Evolutionary conservation across 2,113 vertebrate species (phyloP), one percentile per base, ranked within the genome.

Genomic region (Rhombomys opimus): DNA sequence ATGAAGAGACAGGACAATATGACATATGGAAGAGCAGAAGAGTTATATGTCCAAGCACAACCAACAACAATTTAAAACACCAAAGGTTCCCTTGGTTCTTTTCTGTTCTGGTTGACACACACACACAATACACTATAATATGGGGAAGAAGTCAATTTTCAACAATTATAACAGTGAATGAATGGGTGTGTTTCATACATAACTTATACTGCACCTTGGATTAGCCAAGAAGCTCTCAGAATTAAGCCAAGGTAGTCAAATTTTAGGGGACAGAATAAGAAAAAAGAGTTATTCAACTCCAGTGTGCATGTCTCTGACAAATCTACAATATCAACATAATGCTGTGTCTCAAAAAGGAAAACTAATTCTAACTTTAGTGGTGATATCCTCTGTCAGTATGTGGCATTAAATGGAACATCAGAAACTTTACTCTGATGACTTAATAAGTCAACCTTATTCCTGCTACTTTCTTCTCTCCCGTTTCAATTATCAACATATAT

Each of bases 331-430:
- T 35, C 2, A 57, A 80, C 1, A 1, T 41, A 52, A 57, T 70
- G 3, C 88, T 85, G 1, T 41, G 90, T 82, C 32, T 94, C 41
- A 54, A 82, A 46, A 97, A 93, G 14, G 35, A 95, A 38, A 75
- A 88, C 4, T 50, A 18, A 3, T 85, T 59, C 2, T 85, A 76
- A 85, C 27, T 38, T 80, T 80, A n/a, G 27, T 35, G 17, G 4
- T 35, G 13, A 41, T 72, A 94, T 78, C 0, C 20, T 1, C 8
- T 15, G 23, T 20, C 11, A 23, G 27, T 75, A 20, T 61, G 20
- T 17, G 20, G 8, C 17, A n/a, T 80, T 35, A 72, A 35, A 63
- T 2, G 41, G n/a, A 89, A 72, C 3, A 90, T 25, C 3, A 93
- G 18, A 75, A 78, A 65, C 41, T 96, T 95, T 38, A 76, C 7